Evolutionary conservation across 2,797 vertebrate species (phyloP).

Genomic region (Phalloptychus januarius): DNA sequence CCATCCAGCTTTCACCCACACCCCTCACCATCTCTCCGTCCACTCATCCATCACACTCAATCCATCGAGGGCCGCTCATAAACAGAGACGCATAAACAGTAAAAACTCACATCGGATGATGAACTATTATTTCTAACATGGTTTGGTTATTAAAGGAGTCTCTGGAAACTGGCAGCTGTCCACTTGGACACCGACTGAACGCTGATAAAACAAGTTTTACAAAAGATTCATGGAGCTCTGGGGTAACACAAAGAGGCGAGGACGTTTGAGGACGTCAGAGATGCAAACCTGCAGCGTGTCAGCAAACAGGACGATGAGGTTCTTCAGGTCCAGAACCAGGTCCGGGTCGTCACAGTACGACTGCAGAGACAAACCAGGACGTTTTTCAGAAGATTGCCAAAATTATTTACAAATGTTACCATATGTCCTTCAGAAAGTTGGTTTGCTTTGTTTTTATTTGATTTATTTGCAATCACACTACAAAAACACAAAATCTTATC

Average conservation of each 20-base stretch:
- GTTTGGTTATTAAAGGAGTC: conserved; percentile 22
- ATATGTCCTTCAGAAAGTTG: no score
- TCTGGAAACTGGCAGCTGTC: conserved; percentile 28
- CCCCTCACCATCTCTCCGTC: conserved; percentile 21
- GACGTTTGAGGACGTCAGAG: not conserved
- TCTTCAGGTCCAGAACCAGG: conserved; percentile 95
- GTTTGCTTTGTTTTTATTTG: no score
- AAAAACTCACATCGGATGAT: conserved; percentile 27
- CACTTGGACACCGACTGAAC: conserved; percentile 7
- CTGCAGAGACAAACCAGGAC: conserved; percentile 69
- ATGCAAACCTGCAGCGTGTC: conserved; percentile 91
- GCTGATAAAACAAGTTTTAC: conserved; percentile 32
- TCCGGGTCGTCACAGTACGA: conserved; percentile 96
- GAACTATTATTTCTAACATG: conserved; percentile 12
- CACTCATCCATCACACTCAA: conserved; percentile 52
- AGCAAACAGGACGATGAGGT: conserved; percentile 96
- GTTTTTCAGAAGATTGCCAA: not conserved
- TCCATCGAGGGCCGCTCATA: conserved; percentile 32
- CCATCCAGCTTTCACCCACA: conserved; percentile 32
- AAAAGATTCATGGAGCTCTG: conserved; percentile 21
- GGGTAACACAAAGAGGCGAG: conserved; percentile 19
- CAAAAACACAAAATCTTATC: no score
- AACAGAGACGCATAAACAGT: conserved; percentile 17
- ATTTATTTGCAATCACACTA: no score
- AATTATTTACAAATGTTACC: not conserved